phyloP scores from a whole-genome alignment of 1,140 invertebrate species.

The Telenomus remus region DNA sequence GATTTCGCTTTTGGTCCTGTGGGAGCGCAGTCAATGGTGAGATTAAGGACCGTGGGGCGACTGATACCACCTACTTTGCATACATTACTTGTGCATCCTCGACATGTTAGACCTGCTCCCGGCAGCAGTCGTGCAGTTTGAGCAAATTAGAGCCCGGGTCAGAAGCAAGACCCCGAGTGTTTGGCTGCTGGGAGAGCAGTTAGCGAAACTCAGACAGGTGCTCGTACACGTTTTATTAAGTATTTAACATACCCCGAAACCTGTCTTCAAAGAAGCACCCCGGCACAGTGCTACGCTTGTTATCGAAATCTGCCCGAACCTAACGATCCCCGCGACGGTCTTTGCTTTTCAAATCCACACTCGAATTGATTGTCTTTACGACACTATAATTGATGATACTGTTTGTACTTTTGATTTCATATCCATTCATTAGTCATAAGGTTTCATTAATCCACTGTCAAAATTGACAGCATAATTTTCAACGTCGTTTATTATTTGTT shows the following conservation, averaged over 20 bases:
- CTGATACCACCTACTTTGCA: constrained; percentile 65
- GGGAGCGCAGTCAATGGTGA: constrained; percentile 60
- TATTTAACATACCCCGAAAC: constrained; percentile 61
- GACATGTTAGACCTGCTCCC: constrained; percentile 36
- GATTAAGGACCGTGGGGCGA: constrained; percentile 58
- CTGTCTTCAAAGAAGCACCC: constrained; percentile 58
- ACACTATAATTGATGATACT: constrained; percentile 35
- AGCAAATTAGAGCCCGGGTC: constrained; percentile 52
- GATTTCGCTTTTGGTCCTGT: constrained; percentile 41
- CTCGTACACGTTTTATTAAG: constrained; percentile 56
- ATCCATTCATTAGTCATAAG: background rate
- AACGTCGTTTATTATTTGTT: too few species aligned
- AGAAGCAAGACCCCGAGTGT: constrained; percentile 37
- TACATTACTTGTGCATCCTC: constrained; percentile 61
- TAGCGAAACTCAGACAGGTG: constrained; percentile 46
- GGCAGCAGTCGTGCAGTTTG: constrained; percentile 50
- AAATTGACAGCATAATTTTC: too few species aligned
- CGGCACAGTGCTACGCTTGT: constrained; percentile 41
- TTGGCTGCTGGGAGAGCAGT: constrained; percentile 32
- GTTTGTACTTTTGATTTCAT: constrained; percentile 21
- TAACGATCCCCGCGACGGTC: constrained; percentile 47
- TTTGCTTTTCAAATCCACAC: constrained; percentile 49
- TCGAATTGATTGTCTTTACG: constrained; percentile 36
- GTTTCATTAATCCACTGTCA: too few species aligned
- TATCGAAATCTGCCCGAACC: constrained; percentile 52